phyloP scores from a whole-genome alignment of 2,888 invertebrate genomes.

The Ormyrus pomaceus region DNA sequence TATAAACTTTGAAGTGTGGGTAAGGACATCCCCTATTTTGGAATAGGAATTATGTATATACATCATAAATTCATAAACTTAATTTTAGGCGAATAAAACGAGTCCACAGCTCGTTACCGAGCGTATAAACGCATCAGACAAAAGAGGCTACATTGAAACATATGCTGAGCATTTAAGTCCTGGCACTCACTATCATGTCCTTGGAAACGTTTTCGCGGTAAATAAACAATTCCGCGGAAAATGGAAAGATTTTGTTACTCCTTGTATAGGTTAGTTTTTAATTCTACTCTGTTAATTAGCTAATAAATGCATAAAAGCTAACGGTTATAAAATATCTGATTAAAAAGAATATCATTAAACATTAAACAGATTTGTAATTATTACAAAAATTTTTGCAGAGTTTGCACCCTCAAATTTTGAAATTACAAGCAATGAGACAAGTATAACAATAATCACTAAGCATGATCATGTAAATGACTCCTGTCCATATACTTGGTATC shows the following conservation, averaged over 20 bases:
- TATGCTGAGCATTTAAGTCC: slow-evolving; percentile 49
- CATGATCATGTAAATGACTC: slow-evolving; percentile 40
- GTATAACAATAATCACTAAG: slow-evolving; percentile 49
- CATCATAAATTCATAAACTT: background rate
- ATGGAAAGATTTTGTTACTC: slow-evolving; percentile 52
- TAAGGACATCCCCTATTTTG: slow-evolving; percentile 34
- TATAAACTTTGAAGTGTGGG: slow-evolving; percentile 56
- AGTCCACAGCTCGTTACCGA: slow-evolving; percentile 1
- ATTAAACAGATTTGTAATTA: too few species aligned
- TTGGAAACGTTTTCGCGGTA: background rate
- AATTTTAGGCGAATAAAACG: slow-evolving; percentile 28
- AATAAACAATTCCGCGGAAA: slow-evolving; percentile 30
- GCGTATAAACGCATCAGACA: background rate
- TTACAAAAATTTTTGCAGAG: background rate
- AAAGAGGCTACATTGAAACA: slow-evolving; percentile 35
- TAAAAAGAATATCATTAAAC: too few species aligned
- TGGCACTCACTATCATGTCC: slow-evolving; percentile 54
- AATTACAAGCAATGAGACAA: slow-evolving; percentile 45
- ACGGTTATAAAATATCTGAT: too few species aligned
- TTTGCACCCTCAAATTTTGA: slow-evolving; percentile 37
- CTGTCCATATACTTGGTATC: slow-evolving; percentile 62
- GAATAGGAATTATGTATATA: too few species aligned
- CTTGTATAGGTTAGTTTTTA: slow-evolving; percentile 57
- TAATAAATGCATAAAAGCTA: background rate
- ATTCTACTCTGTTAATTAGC: slow-evolving; percentile 1